phyloP scores from a whole-genome alignment of 2,113 vertebrate genomes.

The Pseudopodoces humilis region DNA sequence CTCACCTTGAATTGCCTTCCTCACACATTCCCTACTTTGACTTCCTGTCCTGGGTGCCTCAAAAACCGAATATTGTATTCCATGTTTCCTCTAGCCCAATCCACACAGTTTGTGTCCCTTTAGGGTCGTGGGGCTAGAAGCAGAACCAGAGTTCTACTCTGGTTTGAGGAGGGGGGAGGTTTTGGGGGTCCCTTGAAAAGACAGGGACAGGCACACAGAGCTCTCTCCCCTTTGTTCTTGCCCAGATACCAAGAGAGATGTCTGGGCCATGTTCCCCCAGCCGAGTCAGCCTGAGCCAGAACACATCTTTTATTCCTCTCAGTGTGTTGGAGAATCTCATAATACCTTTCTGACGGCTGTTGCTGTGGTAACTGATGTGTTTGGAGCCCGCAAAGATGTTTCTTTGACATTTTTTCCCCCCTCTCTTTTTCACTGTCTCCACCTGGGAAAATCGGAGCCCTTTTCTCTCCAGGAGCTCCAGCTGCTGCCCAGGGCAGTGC shows the following conservation, averaged over 20 bases:
- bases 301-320: background rate
- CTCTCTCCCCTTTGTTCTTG: background rate
- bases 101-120: background rate
- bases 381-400: background rate
- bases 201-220: background rate
- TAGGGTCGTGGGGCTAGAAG: background rate
- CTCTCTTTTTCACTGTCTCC: background rate
- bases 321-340: background rate
- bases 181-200: background rate
- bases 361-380: background rate
- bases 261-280: background rate
- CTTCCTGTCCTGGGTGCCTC: background rate
- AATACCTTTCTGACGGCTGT: background rate
- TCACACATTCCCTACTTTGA: background rate
- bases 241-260: background rate
- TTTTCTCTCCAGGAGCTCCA: background rate
- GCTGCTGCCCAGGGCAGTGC: background rate
- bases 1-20: background rate
- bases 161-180: too few relatives aligned
- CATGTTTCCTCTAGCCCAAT: rapidly evolving
- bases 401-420: too few relatives aligned
- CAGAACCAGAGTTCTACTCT: background rate
- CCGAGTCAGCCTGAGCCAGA: background rate
- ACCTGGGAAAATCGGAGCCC: background rate
- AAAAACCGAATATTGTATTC: background rate